Conservation (phyloP, 2,888 invertebrate species). For the Euproctis similis region DNA sequence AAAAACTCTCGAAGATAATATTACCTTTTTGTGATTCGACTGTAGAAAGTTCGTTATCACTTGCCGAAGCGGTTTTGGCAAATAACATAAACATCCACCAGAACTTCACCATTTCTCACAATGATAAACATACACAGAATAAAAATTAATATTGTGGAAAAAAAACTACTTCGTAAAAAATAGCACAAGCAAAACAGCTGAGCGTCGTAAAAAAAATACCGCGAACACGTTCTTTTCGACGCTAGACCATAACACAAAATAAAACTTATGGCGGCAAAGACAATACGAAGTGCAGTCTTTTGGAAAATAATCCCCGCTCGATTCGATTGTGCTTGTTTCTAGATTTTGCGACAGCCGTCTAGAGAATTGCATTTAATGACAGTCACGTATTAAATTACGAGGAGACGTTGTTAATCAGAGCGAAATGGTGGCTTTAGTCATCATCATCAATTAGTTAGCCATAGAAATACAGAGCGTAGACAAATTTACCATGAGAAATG, state of each 20-base stretch:
- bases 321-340: conserved; percentile 23
- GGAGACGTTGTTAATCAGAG: conserved; percentile 47
- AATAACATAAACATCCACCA: conserved; percentile 72
- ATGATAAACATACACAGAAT: conserved; percentile 52
- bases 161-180: too few species aligned
- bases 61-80: conserved; percentile 63
- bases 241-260: conserved; percentile 54
- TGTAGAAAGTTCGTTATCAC: conserved; percentile 56
- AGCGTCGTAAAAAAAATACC: conserved; percentile 22
- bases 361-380: conserved; percentile 11
- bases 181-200: too few species aligned
- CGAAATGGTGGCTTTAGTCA: too few species aligned
- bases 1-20: background rate
- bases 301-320: conserved; percentile 68
- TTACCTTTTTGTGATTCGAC: conserved; percentile 51
- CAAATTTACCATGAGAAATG: too few species aligned
- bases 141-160: conserved; percentile 5
- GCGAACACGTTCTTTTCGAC: conserved; percentile 52
- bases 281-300: conserved; percentile 60
- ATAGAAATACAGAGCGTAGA: too few species aligned
- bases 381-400: conserved; percentile 11
- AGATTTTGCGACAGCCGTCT: conserved; percentile 36
- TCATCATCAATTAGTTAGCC: too few species aligned
- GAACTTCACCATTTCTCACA: conserved; percentile 65
- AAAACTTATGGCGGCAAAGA: conserved; percentile 51